A percentile compares a stretch with the other conserved stretches of the same genome.
phyloP scores from a whole-genome alignment of 2,888 invertebrate genomes.

The Brenthis ino region DNA sequence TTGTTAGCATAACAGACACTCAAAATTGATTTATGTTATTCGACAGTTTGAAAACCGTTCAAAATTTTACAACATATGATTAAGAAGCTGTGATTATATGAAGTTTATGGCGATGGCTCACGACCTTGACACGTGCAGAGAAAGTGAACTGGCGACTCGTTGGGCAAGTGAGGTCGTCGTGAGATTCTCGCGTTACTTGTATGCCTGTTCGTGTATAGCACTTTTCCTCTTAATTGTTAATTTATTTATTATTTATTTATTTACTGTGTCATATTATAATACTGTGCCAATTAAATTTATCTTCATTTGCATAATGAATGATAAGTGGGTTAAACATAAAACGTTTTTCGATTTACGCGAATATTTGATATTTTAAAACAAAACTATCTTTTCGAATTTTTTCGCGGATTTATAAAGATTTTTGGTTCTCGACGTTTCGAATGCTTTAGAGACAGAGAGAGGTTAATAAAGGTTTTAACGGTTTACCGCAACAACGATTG shows the following conservation, averaged over 20 bases:
- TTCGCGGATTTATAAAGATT: too few species aligned
- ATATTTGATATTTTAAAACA: too few species aligned
- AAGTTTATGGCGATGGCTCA: constrained; percentile 54
- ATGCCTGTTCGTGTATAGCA: constrained; percentile 10
- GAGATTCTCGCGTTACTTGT: constrained; percentile 25
- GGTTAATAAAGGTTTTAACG: too few species aligned
- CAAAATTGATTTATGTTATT: constrained; percentile 13
- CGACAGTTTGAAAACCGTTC: constrained; percentile 13
- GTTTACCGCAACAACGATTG: too few species aligned
- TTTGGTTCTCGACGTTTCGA: too few species aligned
- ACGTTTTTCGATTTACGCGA: too few species aligned
- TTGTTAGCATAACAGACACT: constrained; percentile 1
- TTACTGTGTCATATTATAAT: too few species aligned
- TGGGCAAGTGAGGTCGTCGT: constrained; percentile 60
- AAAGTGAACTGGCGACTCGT: constrained; percentile 77
- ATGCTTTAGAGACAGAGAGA: too few species aligned
- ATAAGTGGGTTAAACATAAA: too few species aligned
- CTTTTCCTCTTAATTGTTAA: constrained; percentile 24
- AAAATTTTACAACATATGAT: constrained; percentile 36
- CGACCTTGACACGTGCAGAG: constrained; percentile 76
- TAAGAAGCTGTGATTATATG: constrained; percentile 35
- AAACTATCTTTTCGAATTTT: too few species aligned
- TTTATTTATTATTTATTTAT: too few species aligned
- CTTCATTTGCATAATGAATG: not conserved
- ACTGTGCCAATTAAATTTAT: not conserved